A percentile compares a stretch with the other conserved stretches of the same genome.
Conservation (phyloP, 2,797 vertebrate species). For the Clarias fuscus region DNA sequence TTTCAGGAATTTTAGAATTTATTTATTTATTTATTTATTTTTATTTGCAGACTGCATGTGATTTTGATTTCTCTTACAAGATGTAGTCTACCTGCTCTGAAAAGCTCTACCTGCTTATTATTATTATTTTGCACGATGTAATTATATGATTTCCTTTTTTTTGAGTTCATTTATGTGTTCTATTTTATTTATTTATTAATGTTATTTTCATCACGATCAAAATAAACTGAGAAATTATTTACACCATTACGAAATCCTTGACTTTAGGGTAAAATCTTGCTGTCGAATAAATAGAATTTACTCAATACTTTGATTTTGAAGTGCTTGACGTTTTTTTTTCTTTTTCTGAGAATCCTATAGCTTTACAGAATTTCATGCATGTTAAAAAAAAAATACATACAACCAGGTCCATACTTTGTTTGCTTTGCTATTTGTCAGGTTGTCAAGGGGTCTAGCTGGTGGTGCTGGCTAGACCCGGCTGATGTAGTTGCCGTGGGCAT, state of each 20-base stretch:
- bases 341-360: neutral
- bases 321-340: neutral
- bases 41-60: slow-evolving; percentile 17
- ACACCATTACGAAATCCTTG: slow-evolving; percentile 19
- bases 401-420: neutral
- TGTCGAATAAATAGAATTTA: slow-evolving; percentile 46
- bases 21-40: neutral
- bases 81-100: slow-evolving; percentile 26
- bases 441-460: too few relatives aligned
- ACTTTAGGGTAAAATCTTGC: slow-evolving; percentile 38
- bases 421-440: neutral
- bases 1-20: neutral
- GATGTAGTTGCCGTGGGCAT: too few relatives aligned
- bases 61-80: slow-evolving; percentile 10
- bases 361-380: neutral
- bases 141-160: neutral
- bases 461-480: too few relatives aligned
- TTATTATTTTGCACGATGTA: slow-evolving; percentile 33
- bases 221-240: neutral
- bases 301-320: neutral
- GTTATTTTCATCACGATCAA: slow-evolving; percentile 14
- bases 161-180: neutral
- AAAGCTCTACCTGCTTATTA: neutral
- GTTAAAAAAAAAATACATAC: neutral
- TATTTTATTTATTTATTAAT: neutral